A percentile compares a stretch with the other conserved stretches of the same genome.
Conservation (phyloP, 2,888 invertebrate species). For the Lasioglossum pauxillum region DNA sequence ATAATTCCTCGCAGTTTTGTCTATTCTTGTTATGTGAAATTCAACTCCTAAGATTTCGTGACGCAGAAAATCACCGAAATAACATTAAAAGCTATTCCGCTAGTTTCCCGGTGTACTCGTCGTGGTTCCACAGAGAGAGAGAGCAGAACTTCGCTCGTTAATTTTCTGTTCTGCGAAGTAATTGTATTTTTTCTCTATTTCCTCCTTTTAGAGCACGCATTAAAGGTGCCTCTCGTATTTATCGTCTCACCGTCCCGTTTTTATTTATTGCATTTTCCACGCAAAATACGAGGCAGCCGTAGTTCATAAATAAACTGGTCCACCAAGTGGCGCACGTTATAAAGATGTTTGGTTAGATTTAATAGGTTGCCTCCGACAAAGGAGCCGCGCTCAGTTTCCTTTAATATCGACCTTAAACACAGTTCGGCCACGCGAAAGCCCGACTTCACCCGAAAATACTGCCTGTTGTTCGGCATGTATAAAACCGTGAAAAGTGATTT, state of each 20-base stretch:
- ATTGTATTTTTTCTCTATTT: neutral
- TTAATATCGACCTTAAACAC: conserved; percentile 36
- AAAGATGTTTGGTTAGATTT: conserved; percentile 43
- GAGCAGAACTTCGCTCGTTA: neutral
- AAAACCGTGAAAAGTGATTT: conserved; percentile 13
- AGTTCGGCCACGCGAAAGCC: neutral
- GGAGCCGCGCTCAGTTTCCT: conserved; percentile 28
- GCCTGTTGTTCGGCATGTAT: conserved; percentile 10
- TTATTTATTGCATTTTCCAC: conserved; percentile 11
- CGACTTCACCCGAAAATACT: conserved; percentile 22
- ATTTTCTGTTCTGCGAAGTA: conserved; percentile 3
- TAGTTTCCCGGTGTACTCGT: neutral
- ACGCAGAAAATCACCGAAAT: neutral
- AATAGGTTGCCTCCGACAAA: conserved; percentile 34
- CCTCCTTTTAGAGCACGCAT: neutral
- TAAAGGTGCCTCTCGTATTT: conserved; percentile 3
- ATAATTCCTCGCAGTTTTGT: neutral
- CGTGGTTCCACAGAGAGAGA: neutral
- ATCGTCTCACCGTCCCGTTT: neutral
- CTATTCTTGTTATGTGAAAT: neutral
- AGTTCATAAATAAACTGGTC: conserved; percentile 35
- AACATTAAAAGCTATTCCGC: neutral
- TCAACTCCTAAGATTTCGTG: neutral
- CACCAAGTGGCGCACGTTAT: conserved; percentile 13
- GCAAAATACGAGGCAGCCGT: conserved; percentile 8